Base-by-base conservation (phyloP, 2,113 vertebrate species). In the Ammodytes marinus region DNA sequence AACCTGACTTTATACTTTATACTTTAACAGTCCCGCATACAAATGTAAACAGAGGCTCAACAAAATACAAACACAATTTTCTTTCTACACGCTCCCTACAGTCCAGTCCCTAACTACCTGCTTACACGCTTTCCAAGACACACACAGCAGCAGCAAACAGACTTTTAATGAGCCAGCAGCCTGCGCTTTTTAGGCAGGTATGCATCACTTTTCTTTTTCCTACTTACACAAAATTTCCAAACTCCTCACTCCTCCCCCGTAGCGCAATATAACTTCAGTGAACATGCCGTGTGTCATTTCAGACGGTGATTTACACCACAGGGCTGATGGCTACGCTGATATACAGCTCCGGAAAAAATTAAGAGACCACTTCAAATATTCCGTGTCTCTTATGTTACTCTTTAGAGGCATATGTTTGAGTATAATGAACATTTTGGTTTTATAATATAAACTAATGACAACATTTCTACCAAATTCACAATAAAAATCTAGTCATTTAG, bases 161-260 rank as follows among this genome's bases (percentile, higher is more conserved):
- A 53, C 0, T 27, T 86, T 84, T 83, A 81, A 71, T 88, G 88
- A 83, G 64, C 50, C 50, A 27, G 74, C 60, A 47, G 61, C 67
- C 86, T 27, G 27, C 69, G 77, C 67, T 68, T 79, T 82, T 84
- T 45, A 85, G 82, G 57, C 84, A 94, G 89, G 91, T 94, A 93
- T 84, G 87, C 75, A 79, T 84, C 82, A 65, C 15, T 14, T 76
- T 86, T 76, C 64, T 87, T 92, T 93, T 95, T 94, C 93, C 90
- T 27, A 81, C 5, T 86, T 80, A 77, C 89, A 77, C 84, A 39
- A 83, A 85, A 78, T 92, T 94, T 92, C 92, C 92, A 1, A 53
- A 45, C 72, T 60, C 70, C 79, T 75, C 61, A 42, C 71, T 84
- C 81, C 71, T 84, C 81, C 74, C 27, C 70, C 42, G 71, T 37